Evolutionary conservation across 1,140 invertebrate species (phyloP), one percentile per base, ranked within the genome.

Genomic region (Drosophila mayri): DNA sequence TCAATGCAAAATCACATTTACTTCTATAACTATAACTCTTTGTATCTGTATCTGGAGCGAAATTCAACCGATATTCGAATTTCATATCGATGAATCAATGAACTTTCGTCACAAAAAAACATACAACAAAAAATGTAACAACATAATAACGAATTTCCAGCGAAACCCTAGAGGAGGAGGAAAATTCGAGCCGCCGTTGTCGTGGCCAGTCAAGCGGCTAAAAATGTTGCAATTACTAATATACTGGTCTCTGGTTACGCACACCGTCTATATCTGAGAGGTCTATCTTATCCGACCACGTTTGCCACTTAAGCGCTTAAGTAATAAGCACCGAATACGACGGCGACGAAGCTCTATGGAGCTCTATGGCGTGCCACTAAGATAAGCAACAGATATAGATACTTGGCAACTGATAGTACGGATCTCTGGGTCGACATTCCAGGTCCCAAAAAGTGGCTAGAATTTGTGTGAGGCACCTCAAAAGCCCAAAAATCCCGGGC

Each of bases 161-260:
- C 46, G 60, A 72, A 72, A 60, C 28, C 37, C 52, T 30, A 72
- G 52, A 50, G 41, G 14, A 44, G 46, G n/a, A 4, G 55, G 41
- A 20, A 60, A 60, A 50, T 43, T 28, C 37, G 62, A 55, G 66
- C 41, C 14, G 14, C 50, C 12, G 18, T 46, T 30, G 40, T 14
- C 20, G 28, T 14, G 18, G 55, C 57, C 67, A 77, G 80, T 83
- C 80, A 83, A 71, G 43, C 65, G 43, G 63, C 81, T 85, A 85
- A 85, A 85, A 74, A 64, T 85, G 60, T 85, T 63, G 67, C 79
- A 74, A 78, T 85, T 85, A 85, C 77, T 85, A 85, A 76, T 64
- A 68, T 32, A 62, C 44, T 35, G 18, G 72, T 59, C 22, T 60
- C 35, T 41, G 32, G 61, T 76, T 76, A 76, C 74, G 74, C 74